A percentile compares a stretch with the other conserved stretches of the same genome.
These are phyloP conservation scores for Eciton burchellii DNA, from an alignment of 1,140 invertebrate genomes.

Conservation along the genomic window DNA sequence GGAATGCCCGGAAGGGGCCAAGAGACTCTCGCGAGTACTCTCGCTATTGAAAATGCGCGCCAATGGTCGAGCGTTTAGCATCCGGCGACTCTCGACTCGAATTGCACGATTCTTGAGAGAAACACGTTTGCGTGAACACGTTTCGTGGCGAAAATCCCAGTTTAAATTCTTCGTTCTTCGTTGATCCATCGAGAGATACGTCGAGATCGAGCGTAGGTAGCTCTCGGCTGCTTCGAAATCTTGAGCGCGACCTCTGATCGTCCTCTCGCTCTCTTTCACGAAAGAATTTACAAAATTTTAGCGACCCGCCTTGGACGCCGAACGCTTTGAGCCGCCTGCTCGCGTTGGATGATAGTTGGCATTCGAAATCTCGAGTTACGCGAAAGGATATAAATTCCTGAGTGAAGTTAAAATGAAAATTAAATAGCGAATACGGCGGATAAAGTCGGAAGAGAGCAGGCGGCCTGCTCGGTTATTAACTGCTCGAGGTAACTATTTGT, in stretches of 20 bases:
- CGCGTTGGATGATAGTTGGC: not conserved
- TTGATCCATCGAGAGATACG: not conserved
- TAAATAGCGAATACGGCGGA: conserved; percentile 49
- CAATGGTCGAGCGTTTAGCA: conserved; percentile 3
- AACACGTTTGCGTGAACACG: too few species aligned
- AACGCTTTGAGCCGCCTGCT: conserved; percentile 2
- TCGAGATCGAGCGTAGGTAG: not conserved
- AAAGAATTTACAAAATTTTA: conserved; percentile 22
- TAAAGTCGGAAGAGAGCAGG: conserved; percentile 33
- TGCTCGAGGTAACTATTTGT: conserved; percentile 65
- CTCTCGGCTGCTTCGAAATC: too few species aligned
- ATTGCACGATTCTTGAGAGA: not conserved
- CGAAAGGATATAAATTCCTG: conserved; percentile 49
- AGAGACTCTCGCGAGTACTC: too few species aligned
- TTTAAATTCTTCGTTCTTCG: conserved; percentile 26
- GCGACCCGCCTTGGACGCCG: not conserved
- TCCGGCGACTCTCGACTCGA: not conserved
- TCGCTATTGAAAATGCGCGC: conserved; percentile 38
- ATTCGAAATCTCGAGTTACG: conserved; percentile 31
- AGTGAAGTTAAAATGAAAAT: conserved; percentile 58
- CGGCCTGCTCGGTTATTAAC: conserved; percentile 47
- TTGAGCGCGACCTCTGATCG: not conserved
- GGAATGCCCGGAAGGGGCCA: not conserved
- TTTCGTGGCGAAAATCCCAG: not conserved
- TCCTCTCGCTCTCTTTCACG: not conserved